Conservation (phyloP, 2,888 invertebrate genomes). For the Troglohyphantes excavatus region DNA sequence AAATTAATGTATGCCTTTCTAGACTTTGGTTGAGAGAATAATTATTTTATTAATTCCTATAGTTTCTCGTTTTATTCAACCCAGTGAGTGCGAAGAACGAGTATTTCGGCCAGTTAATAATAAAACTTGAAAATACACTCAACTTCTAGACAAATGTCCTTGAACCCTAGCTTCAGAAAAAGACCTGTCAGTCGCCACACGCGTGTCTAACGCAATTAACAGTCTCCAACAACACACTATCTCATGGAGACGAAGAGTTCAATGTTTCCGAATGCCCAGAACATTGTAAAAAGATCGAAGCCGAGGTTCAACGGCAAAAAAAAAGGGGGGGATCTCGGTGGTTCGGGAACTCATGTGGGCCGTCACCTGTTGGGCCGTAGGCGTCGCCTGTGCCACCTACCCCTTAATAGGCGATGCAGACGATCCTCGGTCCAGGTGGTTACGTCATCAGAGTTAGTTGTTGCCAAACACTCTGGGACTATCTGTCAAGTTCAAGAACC, state of each 20-base stretch:
- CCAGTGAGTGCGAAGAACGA: no score
- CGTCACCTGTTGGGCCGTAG: constrained; percentile 69
- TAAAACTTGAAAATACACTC: no score
- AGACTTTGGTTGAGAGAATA: no score
- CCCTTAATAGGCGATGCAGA: constrained; percentile 63
- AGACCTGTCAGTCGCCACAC: constrained; percentile 33
- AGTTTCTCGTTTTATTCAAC: no score
- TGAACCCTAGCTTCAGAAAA: not conserved
- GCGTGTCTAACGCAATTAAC: constrained; percentile 23
- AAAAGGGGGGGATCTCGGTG: constrained; percentile 20
- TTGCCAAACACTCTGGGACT: constrained; percentile 1
- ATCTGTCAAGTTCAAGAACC: constrained; percentile 11
- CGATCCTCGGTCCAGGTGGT: constrained; percentile 39
- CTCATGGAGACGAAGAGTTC: constrained; percentile 27
- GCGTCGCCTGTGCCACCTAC: constrained; percentile 66
- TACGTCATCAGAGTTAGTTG: constrained; percentile 26
- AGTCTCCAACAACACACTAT: not conserved
- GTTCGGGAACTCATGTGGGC: constrained; percentile 69
- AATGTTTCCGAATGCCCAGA: constrained; percentile 55
- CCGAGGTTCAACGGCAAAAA: constrained; percentile 6
- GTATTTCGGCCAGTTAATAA: no score
- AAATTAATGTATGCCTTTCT: no score
- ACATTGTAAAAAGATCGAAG: constrained; percentile 15
- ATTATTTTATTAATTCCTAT: no score
- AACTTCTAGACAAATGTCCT: not conserved